Conservation (phyloP, 2,888 invertebrate genomes). For the Diplazon laetatorius region DNA sequence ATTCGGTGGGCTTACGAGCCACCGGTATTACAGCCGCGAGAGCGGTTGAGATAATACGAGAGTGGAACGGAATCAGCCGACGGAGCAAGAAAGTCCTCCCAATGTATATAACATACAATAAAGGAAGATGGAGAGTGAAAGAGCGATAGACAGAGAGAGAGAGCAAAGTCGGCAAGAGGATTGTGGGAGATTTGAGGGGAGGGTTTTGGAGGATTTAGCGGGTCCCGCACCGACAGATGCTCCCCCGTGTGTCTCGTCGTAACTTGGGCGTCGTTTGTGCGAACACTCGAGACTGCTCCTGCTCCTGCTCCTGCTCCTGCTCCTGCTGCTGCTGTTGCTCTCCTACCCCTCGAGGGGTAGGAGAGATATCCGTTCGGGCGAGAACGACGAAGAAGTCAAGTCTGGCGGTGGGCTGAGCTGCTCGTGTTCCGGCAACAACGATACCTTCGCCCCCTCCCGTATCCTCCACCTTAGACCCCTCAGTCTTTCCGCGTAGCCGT, state of each 20-base stretch:
- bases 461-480: constrained; percentile 22
- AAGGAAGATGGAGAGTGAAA: neutral
- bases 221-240: constrained; percentile 77
- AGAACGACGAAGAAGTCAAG: constrained; percentile 63
- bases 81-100: constrained; percentile 6
- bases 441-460: constrained; percentile 40
- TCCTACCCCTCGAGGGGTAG: constrained; percentile 29
- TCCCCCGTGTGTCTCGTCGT: constrained; percentile 70
- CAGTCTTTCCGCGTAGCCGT: constrained; percentile 47
- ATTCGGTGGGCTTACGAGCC: constrained; percentile 56
- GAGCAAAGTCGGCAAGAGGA: constrained; percentile 65
- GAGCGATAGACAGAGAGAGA: constrained; percentile 34
- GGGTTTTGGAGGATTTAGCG: constrained; percentile 75
- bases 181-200: constrained; percentile 76
- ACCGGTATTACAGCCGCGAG: constrained; percentile 21
- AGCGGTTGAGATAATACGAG: constrained; percentile 43
- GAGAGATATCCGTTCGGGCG: constrained; percentile 57
- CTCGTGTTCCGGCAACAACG: constrained; percentile 69
- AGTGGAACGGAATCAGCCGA: constrained; percentile 16
- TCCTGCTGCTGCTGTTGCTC: constrained; percentile 18
- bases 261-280: constrained; percentile 67
- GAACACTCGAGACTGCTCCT: constrained; percentile 34
- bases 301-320: constrained; percentile 12
- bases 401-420: constrained; percentile 51
- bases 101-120: too few species aligned